phyloP scores from a whole-genome alignment of 2,113 vertebrate species.

The Tor tambroides region DNA sequence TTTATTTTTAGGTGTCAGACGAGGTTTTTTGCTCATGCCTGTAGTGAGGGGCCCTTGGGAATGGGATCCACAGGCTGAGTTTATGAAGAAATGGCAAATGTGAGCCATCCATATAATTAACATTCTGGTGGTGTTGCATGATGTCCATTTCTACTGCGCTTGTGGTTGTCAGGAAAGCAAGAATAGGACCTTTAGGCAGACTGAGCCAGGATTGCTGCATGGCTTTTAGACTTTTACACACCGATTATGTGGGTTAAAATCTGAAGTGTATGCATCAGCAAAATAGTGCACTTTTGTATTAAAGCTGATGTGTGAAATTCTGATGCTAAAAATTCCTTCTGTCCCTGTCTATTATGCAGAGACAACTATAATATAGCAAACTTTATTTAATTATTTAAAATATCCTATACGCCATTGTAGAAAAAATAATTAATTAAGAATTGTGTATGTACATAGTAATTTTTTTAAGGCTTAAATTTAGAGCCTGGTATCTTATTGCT shows the following conservation, averaged over 20 bases:
- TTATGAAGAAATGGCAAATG: constrained; percentile 30
- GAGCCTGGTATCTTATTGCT: background rate
- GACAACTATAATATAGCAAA: background rate
- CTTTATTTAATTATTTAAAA: background rate
- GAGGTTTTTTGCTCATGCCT: background rate
- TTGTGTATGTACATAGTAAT: too few species aligned
- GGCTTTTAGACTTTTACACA: background rate
- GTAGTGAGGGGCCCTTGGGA: background rate
- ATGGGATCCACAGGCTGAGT: constrained; percentile 24
- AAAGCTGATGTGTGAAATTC: background rate
- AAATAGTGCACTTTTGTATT: background rate
- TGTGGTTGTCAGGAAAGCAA: constrained; percentile 31
- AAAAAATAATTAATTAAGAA: too few species aligned
- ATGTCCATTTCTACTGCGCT: constrained; percentile 35
- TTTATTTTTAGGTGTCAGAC: constrained; percentile 1
- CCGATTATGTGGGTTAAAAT: background rate
- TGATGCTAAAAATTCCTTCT: background rate
- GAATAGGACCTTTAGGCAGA: constrained; percentile 30
- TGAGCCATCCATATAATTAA: constrained; percentile 41
- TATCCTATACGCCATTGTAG: background rate
- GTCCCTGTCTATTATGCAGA: background rate
- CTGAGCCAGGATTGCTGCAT: background rate
- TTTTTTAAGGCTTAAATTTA: too few species aligned
- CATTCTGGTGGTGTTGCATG: constrained; percentile 51
- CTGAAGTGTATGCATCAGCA: background rate